Conservation (phyloP, 2,888 invertebrate genomes). For the Tortricodes alternella region DNA sequence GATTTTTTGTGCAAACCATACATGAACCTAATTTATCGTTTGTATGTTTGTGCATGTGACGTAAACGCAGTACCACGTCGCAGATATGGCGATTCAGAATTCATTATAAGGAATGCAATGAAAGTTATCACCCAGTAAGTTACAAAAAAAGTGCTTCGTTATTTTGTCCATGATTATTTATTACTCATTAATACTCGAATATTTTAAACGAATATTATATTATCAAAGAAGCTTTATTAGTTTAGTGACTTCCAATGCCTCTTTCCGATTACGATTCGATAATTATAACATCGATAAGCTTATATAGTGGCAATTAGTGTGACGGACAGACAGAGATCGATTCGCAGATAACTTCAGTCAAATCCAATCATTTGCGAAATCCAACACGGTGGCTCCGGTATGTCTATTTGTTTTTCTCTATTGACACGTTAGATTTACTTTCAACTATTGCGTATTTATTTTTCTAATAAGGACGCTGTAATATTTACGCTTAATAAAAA, state of each 20-base stretch:
- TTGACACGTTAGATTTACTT: background rate
- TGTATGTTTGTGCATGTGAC: constrained; percentile 41
- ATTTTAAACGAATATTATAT: background rate
- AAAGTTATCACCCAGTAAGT: constrained; percentile 1
- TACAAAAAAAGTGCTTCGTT: too few relatives aligned
- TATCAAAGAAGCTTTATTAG: background rate
- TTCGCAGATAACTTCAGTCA: constrained; percentile 47
- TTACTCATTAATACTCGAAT: too few relatives aligned
- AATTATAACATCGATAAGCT: constrained; percentile 52
- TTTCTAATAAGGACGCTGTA: background rate
- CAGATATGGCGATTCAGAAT: background rate
- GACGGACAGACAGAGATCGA: constrained; percentile 53
- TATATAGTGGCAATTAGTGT: constrained; percentile 66
- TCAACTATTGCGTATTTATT: background rate
- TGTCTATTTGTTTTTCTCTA: constrained; percentile 7
- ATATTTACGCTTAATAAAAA: constrained; percentile 1
- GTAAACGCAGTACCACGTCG: constrained; percentile 17
- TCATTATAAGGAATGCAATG: background rate
- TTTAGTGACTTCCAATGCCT: constrained; percentile 21
- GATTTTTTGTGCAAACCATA: constrained; percentile 39
- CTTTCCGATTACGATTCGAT: constrained; percentile 44
- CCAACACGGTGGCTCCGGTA: constrained; percentile 34
- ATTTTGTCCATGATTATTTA: too few relatives aligned
- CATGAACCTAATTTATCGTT: constrained; percentile 44
- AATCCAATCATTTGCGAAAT: constrained; percentile 42